Base-by-base conservation (phyloP, 2,113 vertebrate genomes). In the Tricholaema leucomelas region DNA sequence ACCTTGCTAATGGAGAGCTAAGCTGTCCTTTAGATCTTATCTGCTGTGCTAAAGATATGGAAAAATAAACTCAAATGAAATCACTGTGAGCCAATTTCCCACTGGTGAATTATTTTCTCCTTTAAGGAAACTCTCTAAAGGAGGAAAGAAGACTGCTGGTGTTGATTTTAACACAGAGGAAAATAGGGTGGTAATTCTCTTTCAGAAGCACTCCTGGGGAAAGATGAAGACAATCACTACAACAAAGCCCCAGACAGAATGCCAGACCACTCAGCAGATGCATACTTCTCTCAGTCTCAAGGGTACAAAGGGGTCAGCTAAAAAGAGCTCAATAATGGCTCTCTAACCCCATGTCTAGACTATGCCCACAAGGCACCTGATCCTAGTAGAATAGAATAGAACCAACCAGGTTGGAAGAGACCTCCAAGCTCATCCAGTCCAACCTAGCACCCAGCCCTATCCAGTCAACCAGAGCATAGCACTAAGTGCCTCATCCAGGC, bases 351-450 rank as follows among this genome's bases (percentile, higher is more conserved):
- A 6, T 4, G 31, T 46, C 19, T 40, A 21, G 58, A 5, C 33
- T 21, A 1, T 7, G 23, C 9, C 21, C 30, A 3, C 12, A 17
- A 31, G 21, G 6, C 9, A 4, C 1, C 7, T 4, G 10, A 3
- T 40, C 3, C n/a, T n/a, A n/a, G n/a, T n/a, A n/a, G n/a, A n/a
- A n/a, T n/a, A n/a, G n/a, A n/a, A n/a, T n/a, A n/a, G n/a, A n/a
- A n/a, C n/a, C n/a, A n/a, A n/a, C n/a, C n/a, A n/a, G n/a, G n/a
- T n/a, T n/a, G n/a, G n/a, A n/a, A n/a, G n/a, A n/a, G n/a, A n/a
- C n/a, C n/a, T n/a, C n/a, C n/a, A n/a, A n/a, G n/a, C n/a, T n/a
- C n/a, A n/a, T n/a, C n/a, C n/a, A n/a, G n/a, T n/a, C n/a, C n/a
- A n/a, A n/a, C n/a, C n/a, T n/a, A n/a, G n/a, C n/a, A n/a, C n/a